phyloP scores from a whole-genome alignment of 2,797 vertebrate species.

The Tapirus indicus region DNA sequence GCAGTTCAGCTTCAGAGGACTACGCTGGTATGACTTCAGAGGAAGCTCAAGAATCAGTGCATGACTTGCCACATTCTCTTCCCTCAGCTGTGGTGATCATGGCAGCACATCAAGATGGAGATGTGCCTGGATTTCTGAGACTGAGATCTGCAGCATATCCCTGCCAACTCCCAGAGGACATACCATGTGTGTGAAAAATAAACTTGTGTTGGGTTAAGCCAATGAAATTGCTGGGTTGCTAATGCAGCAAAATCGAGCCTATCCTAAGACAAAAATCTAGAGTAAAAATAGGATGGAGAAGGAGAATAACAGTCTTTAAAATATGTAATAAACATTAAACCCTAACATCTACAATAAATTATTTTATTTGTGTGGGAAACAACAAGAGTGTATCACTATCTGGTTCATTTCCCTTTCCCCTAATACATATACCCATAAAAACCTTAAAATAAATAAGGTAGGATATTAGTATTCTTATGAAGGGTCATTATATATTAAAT shows the following conservation, averaged over 20 bases:
- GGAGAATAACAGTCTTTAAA: not conserved
- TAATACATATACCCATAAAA: not conserved
- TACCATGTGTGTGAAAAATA: not conserved
- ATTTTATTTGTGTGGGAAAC: not conserved
- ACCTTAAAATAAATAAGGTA: not conserved
- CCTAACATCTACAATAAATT: not conserved
- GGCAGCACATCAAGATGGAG: not conserved
- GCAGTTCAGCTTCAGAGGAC: not conserved
- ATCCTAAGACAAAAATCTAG: not conserved
- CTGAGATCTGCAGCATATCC: rapidly evolving
- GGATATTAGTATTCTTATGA: not conserved
- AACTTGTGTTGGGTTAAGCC: not conserved
- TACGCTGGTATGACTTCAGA: not conserved
- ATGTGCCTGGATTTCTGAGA: not conserved
- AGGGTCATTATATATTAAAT: not conserved
- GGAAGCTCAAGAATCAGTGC: not conserved
- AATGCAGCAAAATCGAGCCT: not conserved
- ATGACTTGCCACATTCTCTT: not conserved
- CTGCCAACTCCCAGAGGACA: not conserved
- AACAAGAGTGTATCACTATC: not conserved
- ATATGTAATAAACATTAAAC: not conserved
- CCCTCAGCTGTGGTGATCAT: too few species aligned
- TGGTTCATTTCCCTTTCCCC: not conserved
- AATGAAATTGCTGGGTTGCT: not conserved
- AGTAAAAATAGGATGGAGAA: not conserved